Conservation (phyloP, 2,113 vertebrate species). For the Paradoxurus hermaphroditus region DNA sequence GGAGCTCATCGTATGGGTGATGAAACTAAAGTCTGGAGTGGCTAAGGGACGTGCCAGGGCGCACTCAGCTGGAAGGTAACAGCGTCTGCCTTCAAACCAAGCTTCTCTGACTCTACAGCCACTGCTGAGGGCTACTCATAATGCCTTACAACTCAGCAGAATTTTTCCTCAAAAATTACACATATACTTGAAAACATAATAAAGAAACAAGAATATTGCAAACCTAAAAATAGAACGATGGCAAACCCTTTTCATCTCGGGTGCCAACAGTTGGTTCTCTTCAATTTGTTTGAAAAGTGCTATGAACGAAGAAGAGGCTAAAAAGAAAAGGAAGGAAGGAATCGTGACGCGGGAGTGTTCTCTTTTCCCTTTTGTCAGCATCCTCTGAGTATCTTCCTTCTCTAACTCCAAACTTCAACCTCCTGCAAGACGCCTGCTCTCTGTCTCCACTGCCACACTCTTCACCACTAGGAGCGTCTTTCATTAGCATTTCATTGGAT, state of each 20-base stretch:
- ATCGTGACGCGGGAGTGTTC: not conserved
- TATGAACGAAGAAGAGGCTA: not conserved
- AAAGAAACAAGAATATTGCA: not conserved
- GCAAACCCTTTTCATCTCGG: not conserved
- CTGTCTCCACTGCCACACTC: not conserved
- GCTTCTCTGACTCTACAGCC: not conserved
- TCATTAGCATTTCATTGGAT: not conserved
- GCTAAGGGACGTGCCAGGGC: not conserved
- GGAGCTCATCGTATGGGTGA: not conserved
- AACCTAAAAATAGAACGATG: not conserved
- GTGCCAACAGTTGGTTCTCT: not conserved
- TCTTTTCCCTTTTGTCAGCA: not conserved
- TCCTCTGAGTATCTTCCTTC: not conserved
- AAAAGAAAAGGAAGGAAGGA: not conserved
- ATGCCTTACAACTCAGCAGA: not conserved
- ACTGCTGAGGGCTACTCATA: not conserved
- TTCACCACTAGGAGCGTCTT: not conserved
- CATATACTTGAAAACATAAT: not conserved
- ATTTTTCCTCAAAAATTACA: not conserved
- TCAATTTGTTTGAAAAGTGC: not conserved
- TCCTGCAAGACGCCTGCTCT: accelerated
- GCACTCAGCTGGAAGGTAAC: not conserved
- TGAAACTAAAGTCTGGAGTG: not conserved
- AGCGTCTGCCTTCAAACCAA: not conserved
- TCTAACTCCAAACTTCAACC: accelerated